Evolutionary conservation across 1,140 invertebrate genomes (phyloP), one percentile per base, ranked within the genome.

Genomic region (Homarus americanus): DNA sequence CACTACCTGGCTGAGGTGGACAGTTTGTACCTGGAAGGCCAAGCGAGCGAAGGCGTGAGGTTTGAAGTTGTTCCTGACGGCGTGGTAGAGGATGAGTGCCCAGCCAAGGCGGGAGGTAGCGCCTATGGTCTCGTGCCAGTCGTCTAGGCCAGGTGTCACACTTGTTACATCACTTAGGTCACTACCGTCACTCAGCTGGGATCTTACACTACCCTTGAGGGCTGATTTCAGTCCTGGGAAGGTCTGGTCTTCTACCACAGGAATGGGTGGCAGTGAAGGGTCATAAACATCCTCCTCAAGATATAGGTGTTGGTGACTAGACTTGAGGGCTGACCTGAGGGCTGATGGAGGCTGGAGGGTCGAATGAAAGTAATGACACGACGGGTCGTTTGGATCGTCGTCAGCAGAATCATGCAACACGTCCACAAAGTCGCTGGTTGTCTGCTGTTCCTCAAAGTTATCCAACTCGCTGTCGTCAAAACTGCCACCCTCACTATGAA

Each of bases 71-170:
- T 92, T 92, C 82, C 91, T 92, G 87, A 93, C 90, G 76, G 90
- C 93, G 53, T 87, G 87, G 63, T 93, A 93, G 40, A 93, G 91
- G 36, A 92, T 66, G 24, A 93, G 44, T 0, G 92, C 91, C 93
- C 92, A 92, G 20, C 93, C 93, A 17, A 93, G 32, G 17, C 87
- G 91, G 0, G 83, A 78, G 3, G 93, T 92, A 34, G 84, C 75
- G 1, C 82, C 63, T 17, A 93, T 28, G 20, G 91, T 75, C 28
- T 93, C 69, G 69, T 92, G 88, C 93, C 93, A 93, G 38, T 91
- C 84, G 66, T 91, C 66, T 24, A 93, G 78, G 20, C 76, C 76
- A 9, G 91, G 92, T 24, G 84, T 84, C 5, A 84, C 82, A 34
- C 78, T 88, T 12, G 80, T 82, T 9, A 91, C 69, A 32, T 89